Evolutionary conservation across 2,888 invertebrate genomes (phyloP), one percentile per base, ranked within the genome.

Genomic region (Tenthredo distinguenda): DNA sequence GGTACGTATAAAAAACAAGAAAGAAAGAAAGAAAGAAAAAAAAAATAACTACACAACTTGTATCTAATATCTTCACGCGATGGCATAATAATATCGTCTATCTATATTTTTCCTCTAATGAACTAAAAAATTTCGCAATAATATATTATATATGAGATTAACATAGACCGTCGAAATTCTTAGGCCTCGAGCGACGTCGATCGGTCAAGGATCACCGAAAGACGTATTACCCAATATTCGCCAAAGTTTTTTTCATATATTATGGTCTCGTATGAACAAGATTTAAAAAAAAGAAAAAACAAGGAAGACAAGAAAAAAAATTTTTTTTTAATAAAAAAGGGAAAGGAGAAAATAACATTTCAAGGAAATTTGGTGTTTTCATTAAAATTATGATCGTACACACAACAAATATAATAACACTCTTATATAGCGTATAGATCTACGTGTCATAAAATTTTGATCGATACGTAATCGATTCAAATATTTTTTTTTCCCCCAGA

Each of bases 161-260:
- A 26, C 62, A 62, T 12, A 12, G 62, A 21, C 12, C 26, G 26
- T 26, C 62, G 62, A 62, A 62, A 62, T 26, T 26, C 26, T 21
- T 26, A 62, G 26, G 62, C 62, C 62, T 26, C 62, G 26, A 26
- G 62, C 62, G 62, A 62, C 62, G n/a, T 18, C 26, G 62, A 62
- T 62, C 62, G 62, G 62, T 62, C 62, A 62, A 62, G 62, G 62
- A 62, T 62, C 26, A 62, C 62, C 12, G 62, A 21, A 62, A 62
- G 62, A 26, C 62, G 26, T 12, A 62, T 62, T 62, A 26, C 62
- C 21, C 62, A 62, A 62, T 62, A 62, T 62, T 26, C 62, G 26
- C 10, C 62, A 26, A 62, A 26, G 26, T 55, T 55, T 18, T 55
- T n/a, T 15, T n/a, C n/a, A n/a, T n/a, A n/a, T n/a, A n/a, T n/a